phyloP scores from a whole-genome alignment of 2,113 vertebrate genomes.

The Colossoma macropomum region DNA sequence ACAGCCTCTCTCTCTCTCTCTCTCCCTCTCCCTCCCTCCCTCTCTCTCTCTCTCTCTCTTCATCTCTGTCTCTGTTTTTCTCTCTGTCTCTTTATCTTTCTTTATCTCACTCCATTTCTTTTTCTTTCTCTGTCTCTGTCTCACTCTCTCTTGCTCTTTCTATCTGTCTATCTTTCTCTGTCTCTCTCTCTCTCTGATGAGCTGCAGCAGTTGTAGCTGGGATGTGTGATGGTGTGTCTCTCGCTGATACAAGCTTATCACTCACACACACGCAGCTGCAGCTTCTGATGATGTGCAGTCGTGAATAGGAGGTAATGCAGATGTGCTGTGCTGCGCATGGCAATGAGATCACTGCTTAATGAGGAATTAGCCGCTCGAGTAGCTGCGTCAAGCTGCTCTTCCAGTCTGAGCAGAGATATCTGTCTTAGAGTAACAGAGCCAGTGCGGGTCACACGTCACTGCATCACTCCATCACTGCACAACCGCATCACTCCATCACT shows the following conservation, averaged over 20 bases:
- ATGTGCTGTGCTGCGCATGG: conserved; percentile 24
- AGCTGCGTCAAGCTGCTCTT: not conserved
- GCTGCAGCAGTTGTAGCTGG: not conserved
- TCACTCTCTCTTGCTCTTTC: not conserved
- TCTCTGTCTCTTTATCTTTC: no score
- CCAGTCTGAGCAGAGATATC: not conserved
- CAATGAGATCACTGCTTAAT: conserved; percentile 41
- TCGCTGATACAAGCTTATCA: not conserved
- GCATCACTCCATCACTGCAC: not conserved
- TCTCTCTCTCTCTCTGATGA: no score
- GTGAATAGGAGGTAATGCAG: conserved; percentile 22
- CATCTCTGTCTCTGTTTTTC: conserved; percentile 10
- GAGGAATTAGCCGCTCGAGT: conserved; percentile 1
- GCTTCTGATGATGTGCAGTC: not conserved
- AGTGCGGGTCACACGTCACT: not conserved
- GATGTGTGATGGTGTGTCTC: not conserved
- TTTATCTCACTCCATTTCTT: no score
- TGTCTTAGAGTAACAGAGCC: not conserved
- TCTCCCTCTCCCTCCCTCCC: not conserved
- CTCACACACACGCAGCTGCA: not conserved
- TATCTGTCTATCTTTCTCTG: conserved; percentile 5
- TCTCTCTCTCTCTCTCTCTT: no score
- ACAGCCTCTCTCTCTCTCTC: not conserved
- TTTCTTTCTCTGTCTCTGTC: conserved; percentile 1
- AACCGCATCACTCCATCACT: not conserved